Percentiles rank a stretch among this genome's conserved stretches.
phyloP scores from a whole-genome alignment of 1,140 invertebrate genomes.

The Ganaspis sp. region DNA sequence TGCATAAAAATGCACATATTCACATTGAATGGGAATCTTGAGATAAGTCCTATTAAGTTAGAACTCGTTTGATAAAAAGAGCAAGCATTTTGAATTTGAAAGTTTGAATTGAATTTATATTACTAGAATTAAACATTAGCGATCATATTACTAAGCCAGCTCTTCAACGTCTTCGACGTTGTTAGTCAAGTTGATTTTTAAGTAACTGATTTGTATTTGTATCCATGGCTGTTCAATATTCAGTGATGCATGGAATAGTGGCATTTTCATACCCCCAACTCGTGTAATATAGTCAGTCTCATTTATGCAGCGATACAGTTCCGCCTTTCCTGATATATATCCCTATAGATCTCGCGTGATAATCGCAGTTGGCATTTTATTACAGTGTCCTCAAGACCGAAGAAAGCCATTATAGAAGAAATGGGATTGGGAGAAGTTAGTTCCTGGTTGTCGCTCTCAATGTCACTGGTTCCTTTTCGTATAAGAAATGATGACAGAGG shows the following conservation, averaged over 20 bases:
- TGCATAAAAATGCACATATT: not conserved
- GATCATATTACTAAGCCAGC: conserved; percentile 13
- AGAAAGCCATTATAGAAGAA: conserved; percentile 29
- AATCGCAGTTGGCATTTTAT: conserved; percentile 47
- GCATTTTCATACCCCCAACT: not conserved
- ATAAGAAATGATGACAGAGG: conserved; percentile 2
- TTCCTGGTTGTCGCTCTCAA: conserved; percentile 36
- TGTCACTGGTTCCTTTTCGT: conserved; percentile 20
- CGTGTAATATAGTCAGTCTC: conserved; percentile 24
- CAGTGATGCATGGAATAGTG: conserved; percentile 23
- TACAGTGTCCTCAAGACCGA: conserved; percentile 31
- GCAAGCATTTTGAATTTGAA: not conserved
- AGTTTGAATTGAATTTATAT: conserved; percentile 10
- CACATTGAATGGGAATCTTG: not conserved
- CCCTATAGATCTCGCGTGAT: conserved; percentile 40
- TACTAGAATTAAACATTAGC: conserved; percentile 19
- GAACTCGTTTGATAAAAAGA: conserved; percentile 18
- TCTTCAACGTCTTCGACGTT: conserved; percentile 8
- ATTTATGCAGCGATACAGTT: conserved; percentile 15
- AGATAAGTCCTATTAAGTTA: not conserved
- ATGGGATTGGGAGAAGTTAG: conserved; percentile 18
- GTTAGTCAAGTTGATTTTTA: conserved; percentile 16
- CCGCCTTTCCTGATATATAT: conserved; percentile 38
- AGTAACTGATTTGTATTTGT: conserved; percentile 7
- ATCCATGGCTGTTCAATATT: conserved; percentile 22